Base-by-base conservation (phyloP, 2,797 vertebrate species). In the Spheniscus humboldti region DNA sequence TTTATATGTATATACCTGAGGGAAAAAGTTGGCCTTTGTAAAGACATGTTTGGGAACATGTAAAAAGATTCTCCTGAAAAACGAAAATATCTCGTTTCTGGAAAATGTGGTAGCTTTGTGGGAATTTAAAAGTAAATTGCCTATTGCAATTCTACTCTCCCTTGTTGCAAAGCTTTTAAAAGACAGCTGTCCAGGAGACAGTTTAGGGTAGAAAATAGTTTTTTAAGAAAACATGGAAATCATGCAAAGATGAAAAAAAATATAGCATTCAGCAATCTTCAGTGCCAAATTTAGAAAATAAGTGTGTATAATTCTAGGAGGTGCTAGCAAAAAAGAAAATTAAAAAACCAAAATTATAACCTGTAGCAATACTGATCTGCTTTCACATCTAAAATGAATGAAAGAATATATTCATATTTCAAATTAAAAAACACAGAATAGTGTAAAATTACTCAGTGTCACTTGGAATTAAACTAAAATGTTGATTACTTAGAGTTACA, bases 251-350 rank as follows among this genome's bases (percentile, higher is more conserved):
- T 96, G 25, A 68, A 88, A 68, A 86, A 18, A 86, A 57, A 63
- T 53, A 81, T 89, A 94, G 43, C 94, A 94, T 86, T 92, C 59
- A 94, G 31, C 68, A 84, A 85, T 96, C 94, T 97, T 97, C 67
- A 59, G 73, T 94, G 73, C 39, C 86, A 95, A 96, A 94, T 96
- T 95, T 87, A 95, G 88, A 97, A 97, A 97, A 94, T 37, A 88
- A 90, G 5, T 72, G 3, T 17, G 2, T 45, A 59, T 86, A 96
- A 92, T 96, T 96, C 59, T 93, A 95, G 75, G 55, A 97, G 50
- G n/a, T 68, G 17, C 23, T 88, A 96, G 83, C 63, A 97, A 79
- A 97, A 82, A n/a, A 37, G 47, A 4, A 17, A 17, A 18, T 4
- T 59, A 71, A 95, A 95, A 79, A 90, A 77, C 43, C 60, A 88